Base-by-base conservation (phyloP, 2,797 vertebrate species). In the Crocodylus rhombifer region DNA sequence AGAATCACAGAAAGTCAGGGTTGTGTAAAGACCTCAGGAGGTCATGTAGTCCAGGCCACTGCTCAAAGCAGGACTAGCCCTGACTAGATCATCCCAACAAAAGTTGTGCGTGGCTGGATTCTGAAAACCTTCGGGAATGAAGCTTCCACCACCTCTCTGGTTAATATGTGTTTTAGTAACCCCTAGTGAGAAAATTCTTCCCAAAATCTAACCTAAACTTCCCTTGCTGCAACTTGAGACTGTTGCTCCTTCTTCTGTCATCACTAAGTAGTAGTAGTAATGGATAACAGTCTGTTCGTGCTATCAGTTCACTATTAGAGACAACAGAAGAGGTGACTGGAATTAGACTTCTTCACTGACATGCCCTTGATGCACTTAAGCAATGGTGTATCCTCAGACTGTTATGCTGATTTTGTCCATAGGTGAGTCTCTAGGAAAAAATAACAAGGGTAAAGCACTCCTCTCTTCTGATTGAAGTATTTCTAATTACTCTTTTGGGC, bases 391-490 rank as follows among this genome's bases (percentile, higher is more conserved):
- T 71, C 67, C 33, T 13, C 33, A 36, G 23, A 71, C 20, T 42
- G 36, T 20, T 25, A 12, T 69, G 18, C 30, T 36, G 13, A 12
- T 93, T 0, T 56, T 3, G 26, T 62, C 91, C 67, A 7, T 65
- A 7, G 55, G 61, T 25, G 61, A 62, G 84, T 65, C n/a, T 65
- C 64, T 14, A 16, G n/a, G 58, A 36, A 85, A 85, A 23, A 92
- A 85, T 33, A 18, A 12, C 36, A 14, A 67, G 62, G 80, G 42
- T 1, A 0, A 26, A 0, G 1, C 64, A 8, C 2, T 74, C 26
- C 30, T 85, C 77, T 65, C 7, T 4, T 17, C 56, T 83, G 21
- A 1, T 0, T 51, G 42, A 51, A 69, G 25, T 14, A 84, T 26
- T 77, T 8, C 25, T 79, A n/a, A 15, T 14, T 88, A 1, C 6